Percentiles rank a stretch among this genome's conserved stretches.
Evolutionary conservation across 2,113 vertebrate genomes (phyloP).

Genomic region (Mormyrus lacerda): DNA sequence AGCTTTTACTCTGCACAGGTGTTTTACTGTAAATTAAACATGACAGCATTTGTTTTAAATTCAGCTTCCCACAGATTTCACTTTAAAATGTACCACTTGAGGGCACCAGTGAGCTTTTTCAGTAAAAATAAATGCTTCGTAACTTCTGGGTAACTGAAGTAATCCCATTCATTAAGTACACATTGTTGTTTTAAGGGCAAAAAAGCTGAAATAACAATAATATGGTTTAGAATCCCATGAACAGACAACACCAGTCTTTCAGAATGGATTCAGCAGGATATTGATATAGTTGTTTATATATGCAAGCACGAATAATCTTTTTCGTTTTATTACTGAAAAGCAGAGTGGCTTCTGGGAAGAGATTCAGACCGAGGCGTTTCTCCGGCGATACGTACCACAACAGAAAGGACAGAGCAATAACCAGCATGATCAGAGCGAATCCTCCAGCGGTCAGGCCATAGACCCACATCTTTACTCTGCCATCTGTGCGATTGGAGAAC

Average conservation of each 20-base stretch:
- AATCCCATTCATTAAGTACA: neutral
- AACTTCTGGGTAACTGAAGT: neutral
- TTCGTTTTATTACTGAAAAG: neutral
- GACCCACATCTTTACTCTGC: conserved; percentile 91
- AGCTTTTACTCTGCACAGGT: conserved; percentile 69
- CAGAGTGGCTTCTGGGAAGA: neutral
- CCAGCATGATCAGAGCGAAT: conserved; percentile 79
- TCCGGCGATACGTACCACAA: conserved; percentile 74
- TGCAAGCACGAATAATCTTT: neutral
- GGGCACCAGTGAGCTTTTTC: neutral
- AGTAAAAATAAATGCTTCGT: neutral
- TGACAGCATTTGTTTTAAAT: neutral
- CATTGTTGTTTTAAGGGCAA: neutral
- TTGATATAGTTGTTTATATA: too few species aligned
- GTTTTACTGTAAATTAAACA: conserved; percentile 70
- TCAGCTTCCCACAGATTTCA: neutral
- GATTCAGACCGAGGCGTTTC: neutral
- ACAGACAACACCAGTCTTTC: neutral
- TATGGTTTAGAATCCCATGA: neutral
- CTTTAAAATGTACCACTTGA: neutral
- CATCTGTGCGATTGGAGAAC: conserved; percentile 69
- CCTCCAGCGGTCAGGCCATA: conserved; percentile 82
- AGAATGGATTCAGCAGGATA: neutral
- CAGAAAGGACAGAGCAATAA: conserved; percentile 82
- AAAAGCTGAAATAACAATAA: neutral